Base-by-base conservation (phyloP, 2,797 vertebrate species). In the Hapalemur alaotrensis region DNA sequence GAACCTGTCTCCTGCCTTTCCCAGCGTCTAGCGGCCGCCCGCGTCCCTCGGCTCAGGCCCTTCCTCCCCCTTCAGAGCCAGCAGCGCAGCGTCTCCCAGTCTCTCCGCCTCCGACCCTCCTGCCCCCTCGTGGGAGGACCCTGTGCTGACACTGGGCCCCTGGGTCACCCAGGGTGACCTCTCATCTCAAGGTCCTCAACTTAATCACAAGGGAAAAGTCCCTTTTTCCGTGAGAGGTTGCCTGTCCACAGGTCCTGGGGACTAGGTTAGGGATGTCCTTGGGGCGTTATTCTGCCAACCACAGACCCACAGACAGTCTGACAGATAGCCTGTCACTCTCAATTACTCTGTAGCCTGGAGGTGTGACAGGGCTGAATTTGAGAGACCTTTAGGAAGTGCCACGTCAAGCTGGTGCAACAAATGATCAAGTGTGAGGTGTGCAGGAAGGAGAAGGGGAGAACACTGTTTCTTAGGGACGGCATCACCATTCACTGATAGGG, bases 1-100 rank as follows among this genome's bases (percentile, higher is more conserved):
- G 43, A 20, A 7, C 18, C 0, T 0, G 0, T 9, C 8, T 76
- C 35, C 13, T 0, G 20, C 5, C 35, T 69, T 14, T 30, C 59
- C 46, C 20, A 38, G 63, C 7, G 0, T 69, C 57, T 7, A n/a
- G 65, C 35, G 43, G 23, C 0, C 0, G 0, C 48, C 0, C 3
- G 0, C 28, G 2, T 12, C 63, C 12, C 13, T 35, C 1, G 22
- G 50, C 35, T n/a, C 0, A 0, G 0, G 11, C 8, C 72, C 14
- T 13, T 12, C 43, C 22, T 63, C 8, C 20, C n/a, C 38, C 54
- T 61, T 30, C 83, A 48, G 3, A 30, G 23, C 61, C 22, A 9
- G 38, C 43, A 70, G 50, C 0, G 0, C 1, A 22, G 70, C 9
- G 0, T 79, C 54, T 50, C 17, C 13, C 12, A 2, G 23, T 10